A percentile compares a stretch with the other conserved stretches of the same genome.
Evolutionary conservation across 2,888 invertebrate genomes (phyloP).

Genomic region (Meta bourneti): DNA sequence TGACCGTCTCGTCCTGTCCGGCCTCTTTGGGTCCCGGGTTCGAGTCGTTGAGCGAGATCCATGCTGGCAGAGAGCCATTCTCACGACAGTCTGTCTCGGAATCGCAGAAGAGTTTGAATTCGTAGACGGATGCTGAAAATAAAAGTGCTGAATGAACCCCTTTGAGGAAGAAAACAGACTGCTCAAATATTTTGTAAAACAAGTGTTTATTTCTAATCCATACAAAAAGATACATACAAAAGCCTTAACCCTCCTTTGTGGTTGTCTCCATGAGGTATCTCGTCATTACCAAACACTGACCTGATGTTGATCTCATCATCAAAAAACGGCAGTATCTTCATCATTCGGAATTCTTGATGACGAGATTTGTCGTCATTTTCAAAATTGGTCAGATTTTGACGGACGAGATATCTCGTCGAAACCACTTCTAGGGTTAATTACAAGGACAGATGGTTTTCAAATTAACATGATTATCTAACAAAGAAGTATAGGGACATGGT

Average conservation of each 20-base stretch:
- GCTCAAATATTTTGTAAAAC: neutral
- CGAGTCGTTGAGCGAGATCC: constrained; percentile 14
- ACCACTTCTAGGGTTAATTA: no score
- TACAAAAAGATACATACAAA: neutral
- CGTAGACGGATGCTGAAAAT: constrained; percentile 67
- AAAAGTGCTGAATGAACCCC: constrained; percentile 35
- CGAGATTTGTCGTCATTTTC: no score
- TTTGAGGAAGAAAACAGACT: neutral
- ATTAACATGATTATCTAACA: no score
- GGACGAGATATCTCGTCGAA: no score
- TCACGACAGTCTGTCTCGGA: constrained; percentile 9
- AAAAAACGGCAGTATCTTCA: no score
- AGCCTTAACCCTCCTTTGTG: neutral
- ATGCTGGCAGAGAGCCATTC: constrained; percentile 16
- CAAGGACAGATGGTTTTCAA: no score
- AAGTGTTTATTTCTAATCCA: constrained; percentile 17
- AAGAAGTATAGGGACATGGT: no score
- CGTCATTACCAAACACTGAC: no score
- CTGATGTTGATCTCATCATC: no score
- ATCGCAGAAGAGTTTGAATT: constrained; percentile 39
- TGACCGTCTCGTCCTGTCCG: constrained; percentile 13
- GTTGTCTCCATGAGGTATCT: no score
- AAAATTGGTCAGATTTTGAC: no score
- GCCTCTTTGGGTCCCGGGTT: neutral
- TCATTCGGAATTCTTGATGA: no score